Evolutionary conservation across 1,140 invertebrate genomes (phyloP), one percentile per base, ranked within the genome.

Genomic region (Ruditapes philippinarum): DNA sequence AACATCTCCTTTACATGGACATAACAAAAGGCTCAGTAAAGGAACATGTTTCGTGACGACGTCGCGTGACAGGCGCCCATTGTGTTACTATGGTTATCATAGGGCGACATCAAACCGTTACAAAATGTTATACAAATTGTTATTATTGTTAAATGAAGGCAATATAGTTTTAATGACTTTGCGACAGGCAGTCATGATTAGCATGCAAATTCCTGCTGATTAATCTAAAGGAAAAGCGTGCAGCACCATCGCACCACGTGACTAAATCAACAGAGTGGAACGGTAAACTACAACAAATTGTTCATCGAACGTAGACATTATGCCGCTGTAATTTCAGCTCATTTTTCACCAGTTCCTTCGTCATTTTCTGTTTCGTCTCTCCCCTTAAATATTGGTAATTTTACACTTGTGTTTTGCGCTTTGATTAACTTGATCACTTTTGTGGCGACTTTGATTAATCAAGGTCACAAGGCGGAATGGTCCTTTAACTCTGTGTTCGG

Each of bases 61-160:
- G 73, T 88, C 60, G 74, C 74, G 85, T 88, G 85, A 80, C 85
- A 80, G 54, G 51, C 49, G 11, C 51, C 74, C 85, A 80, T 88
- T 88, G 85, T 88, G 57, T 49, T 40, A 19, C 51, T 73, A 62
- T 45, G 70, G 85, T 62, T 88, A 88, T 88, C 85, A 80, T 40
- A 40, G 62, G 33, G 76, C 76, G 76, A 68, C 57, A 88, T 88
- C 85, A 80, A 80, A 80, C 76, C 49, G 85, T 88, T 88, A 88
- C 85, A 78, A 80, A 88, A 79, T 78, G 70, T 88, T 88, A 88
- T 88, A 88, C 85, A 88, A 88, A 88, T 88, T 88, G 85, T 88
- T 79, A 88, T 88, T 62, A 80, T 78, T 80, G 76, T 88, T 88
- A 68, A 88, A 88, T 88, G 74, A 80, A 65, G 51, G 85, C 85